Evolutionary conservation across 2,888 invertebrate genomes (phyloP).

Genomic region (Spisula subtruncata): DNA sequence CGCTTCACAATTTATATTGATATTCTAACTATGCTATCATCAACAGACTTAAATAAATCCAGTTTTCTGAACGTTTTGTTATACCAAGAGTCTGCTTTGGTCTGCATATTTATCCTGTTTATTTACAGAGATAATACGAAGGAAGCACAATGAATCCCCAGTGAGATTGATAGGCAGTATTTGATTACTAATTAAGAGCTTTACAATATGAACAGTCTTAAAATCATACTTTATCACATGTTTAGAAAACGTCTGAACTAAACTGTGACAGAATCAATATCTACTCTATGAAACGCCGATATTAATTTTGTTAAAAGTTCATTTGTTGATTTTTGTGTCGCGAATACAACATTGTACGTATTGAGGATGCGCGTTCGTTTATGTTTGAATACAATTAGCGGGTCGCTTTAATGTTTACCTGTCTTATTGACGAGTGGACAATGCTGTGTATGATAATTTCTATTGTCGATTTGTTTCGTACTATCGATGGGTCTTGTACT

Average conservation of each 20-base stretch:
- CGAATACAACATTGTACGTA: neutral
- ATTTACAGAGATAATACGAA: neutral
- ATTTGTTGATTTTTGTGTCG: neutral
- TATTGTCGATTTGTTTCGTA: neutral
- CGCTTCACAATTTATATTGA: too few species aligned
- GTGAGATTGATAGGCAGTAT: neutral
- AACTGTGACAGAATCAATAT: neutral
- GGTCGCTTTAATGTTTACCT: neutral
- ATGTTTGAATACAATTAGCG: neutral
- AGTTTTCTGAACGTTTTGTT: neutral
- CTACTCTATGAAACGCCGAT: neutral
- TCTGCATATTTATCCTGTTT: neutral
- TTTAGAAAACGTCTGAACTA: neutral
- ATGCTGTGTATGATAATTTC: neutral
- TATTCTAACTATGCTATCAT: too few species aligned
- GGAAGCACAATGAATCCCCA: neutral
- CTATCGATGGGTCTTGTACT: neutral
- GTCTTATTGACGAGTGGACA: constrained; percentile 1
- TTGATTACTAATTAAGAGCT: constrained; percentile 19
- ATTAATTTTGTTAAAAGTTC: neutral
- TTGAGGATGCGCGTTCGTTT: constrained; percentile 3
- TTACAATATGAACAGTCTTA: neutral
- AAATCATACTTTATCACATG: neutral
- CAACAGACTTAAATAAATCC: too few species aligned
- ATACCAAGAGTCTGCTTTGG: neutral